Percentiles rank a stretch among this genome's conserved stretches.
Conservation (phyloP, 2,888 invertebrate genomes). For the Stegophylla sp. region DNA sequence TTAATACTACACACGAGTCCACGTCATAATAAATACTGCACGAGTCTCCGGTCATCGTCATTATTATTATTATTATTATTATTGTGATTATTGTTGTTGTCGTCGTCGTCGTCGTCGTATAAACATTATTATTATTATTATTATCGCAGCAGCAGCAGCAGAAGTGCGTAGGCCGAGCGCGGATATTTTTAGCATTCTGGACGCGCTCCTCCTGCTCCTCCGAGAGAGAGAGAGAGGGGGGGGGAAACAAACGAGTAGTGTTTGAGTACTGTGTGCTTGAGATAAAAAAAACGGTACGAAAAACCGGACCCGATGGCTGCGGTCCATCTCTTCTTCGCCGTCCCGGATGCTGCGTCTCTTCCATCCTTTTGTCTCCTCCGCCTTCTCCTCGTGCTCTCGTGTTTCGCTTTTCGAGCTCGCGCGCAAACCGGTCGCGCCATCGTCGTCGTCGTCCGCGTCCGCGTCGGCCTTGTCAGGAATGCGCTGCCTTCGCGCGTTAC, state of each 20-base stretch:
- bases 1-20: too few species aligned
- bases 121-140: background rate
- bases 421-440: constrained; percentile 40
- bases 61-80: background rate
- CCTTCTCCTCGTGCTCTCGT: too few species aligned
- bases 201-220: too few species aligned
- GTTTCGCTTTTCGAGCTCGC: constrained; percentile 28
- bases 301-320: constrained; percentile 15
- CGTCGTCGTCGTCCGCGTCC: background rate
- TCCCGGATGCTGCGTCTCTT: constrained; percentile 5
- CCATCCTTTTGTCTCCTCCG: background rate
- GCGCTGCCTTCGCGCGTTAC: background rate
- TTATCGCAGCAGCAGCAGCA: too few species aligned
- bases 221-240: too few species aligned
- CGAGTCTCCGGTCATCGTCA: background rate
- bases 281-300: background rate
- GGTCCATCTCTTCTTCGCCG: background rate
- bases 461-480: constrained; percentile 47
- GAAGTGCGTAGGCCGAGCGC: background rate
- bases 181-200: constrained; percentile 11
- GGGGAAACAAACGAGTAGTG: background rate
- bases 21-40: too few species aligned
- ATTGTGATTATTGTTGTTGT: background rate
- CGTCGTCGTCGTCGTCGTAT: background rate
- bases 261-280: too few species aligned